phyloP scores from a whole-genome alignment of 2,797 vertebrate genomes.

The Leptodactylus fallax region DNA sequence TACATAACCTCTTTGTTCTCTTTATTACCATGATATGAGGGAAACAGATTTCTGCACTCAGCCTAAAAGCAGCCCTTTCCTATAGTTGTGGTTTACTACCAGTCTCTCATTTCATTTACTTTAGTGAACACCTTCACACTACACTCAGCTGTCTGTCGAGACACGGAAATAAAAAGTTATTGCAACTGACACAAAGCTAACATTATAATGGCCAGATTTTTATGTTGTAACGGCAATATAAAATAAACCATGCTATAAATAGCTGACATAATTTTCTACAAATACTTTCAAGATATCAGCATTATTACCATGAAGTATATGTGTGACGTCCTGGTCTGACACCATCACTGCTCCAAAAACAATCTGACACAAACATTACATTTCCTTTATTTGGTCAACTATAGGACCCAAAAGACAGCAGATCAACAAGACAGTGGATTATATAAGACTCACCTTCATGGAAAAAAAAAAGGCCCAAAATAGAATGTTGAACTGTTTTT shows the following conservation, averaged over 20 bases:
- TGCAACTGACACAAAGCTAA: background rate
- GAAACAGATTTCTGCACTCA: constrained; percentile 17
- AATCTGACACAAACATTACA: too few relatives aligned
- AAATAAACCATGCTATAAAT: background rate
- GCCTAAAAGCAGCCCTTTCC: background rate
- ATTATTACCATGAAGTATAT: background rate
- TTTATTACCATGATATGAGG: constrained; percentile 43
- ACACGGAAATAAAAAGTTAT: background rate
- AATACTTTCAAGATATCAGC: too few relatives aligned
- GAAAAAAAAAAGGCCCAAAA: too few relatives aligned
- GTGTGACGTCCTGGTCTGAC: background rate
- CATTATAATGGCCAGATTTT: background rate
- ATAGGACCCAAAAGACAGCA: too few relatives aligned
- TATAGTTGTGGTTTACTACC: constrained; percentile 14
- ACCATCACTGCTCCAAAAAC: background rate
- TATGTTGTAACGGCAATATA: background rate
- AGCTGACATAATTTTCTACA: background rate
- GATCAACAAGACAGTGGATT: too few relatives aligned
- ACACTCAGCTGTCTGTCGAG: background rate
- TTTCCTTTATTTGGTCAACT: too few relatives aligned
- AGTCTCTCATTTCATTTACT: background rate
- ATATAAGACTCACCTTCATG: too few relatives aligned
- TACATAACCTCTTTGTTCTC: constrained; percentile 43
- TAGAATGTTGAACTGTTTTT: too few relatives aligned
- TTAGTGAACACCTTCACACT: background rate